Base-by-base conservation (phyloP, 2,113 vertebrate species). In the Apistogramma diplotaenia region DNA sequence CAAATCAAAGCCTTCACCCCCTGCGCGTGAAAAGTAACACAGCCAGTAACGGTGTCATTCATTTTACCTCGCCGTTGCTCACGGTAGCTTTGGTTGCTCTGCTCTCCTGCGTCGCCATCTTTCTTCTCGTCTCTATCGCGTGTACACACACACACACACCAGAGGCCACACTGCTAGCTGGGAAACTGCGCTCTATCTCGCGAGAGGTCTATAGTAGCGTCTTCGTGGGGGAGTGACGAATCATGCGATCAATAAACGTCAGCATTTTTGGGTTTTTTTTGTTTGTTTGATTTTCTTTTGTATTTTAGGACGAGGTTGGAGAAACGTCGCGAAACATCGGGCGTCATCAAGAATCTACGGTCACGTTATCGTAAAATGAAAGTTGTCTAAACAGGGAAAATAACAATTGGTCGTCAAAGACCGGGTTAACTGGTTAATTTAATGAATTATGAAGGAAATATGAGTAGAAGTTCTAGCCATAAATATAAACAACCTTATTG, bases 51-150 rank as follows among this genome's bases (percentile, higher is more conserved):
- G 9, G 13, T 89, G 88, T 92, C 83, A 87, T 91, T 90, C 62
- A 85, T 92, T 89, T 94, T 95, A 96, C 95, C 95, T 96, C 95
- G 93, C 95, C 95, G 90, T 95, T 96, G 93, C 92, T 94, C 60
- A 89, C 90, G 85, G 83, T 76, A 19, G 87, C 83, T 86, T 93
- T 92, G 35, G 91, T 46, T 61, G 89, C 91, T 87, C 93, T 91
- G 74, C 86, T 93, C 93, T 93, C 95, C 95, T 94, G 94, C 89
- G 94, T 93, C 95, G 95, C 95, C 95, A 96, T 96, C 95, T 96
- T 94, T 93, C 91, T 91, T 91, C 86, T 90, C 83, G 92, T 94
- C 95, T 94, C 93, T 93, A 76, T 94, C 93, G 80, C 92, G 87
- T 35, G 33, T 35, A 35, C 93, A 90, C 93, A 89, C 88, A 46